Percentiles rank a stretch among this genome's conserved stretches.
phyloP scores from a whole-genome alignment of 2,888 invertebrate species.

The Timema cristinae region DNA sequence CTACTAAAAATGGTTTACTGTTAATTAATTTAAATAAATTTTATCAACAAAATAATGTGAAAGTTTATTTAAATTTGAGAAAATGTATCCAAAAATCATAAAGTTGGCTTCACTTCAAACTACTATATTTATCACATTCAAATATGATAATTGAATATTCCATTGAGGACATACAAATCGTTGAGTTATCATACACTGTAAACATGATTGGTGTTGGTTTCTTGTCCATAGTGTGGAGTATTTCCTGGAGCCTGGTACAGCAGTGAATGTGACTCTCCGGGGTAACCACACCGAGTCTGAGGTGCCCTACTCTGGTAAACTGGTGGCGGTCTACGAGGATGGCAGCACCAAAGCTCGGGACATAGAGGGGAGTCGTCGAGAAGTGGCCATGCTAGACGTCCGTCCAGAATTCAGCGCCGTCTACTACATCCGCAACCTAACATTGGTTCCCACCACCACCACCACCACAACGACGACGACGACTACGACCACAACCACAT shows the following conservation, averaged over 20 bases:
- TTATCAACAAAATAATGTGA: too few relatives aligned
- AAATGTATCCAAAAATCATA: too few relatives aligned
- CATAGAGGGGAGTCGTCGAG: conserved; percentile 60
- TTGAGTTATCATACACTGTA: too few relatives aligned
- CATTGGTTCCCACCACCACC: conserved; percentile 72
- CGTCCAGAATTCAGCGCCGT: conserved; percentile 69
- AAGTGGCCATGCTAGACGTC: conserved; percentile 64
- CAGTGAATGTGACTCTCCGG: conserved; percentile 72
- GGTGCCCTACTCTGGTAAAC: conserved; percentile 66
- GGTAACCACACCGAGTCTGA: conserved; percentile 72
- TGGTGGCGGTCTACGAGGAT: conserved; percentile 66
- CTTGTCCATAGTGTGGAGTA: conserved; percentile 53
- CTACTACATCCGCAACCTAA: conserved; percentile 71
- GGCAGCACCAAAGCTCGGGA: conserved; percentile 54
- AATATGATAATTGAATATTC: too few relatives aligned
- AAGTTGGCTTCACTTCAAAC: too few relatives aligned
- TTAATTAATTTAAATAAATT: too few relatives aligned
- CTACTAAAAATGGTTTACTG: too few relatives aligned
- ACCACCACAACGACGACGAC: conserved; percentile 52
- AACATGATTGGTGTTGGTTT: not conserved
- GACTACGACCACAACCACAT: conserved; percentile 33
- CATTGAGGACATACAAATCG: too few relatives aligned
- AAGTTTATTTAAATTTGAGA: too few relatives aligned
- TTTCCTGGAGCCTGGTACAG: conserved; percentile 71
- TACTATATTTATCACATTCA: too few relatives aligned